Percentiles rank a stretch among this genome's conserved stretches.
phyloP scores from a whole-genome alignment of 2,113 vertebrate species.

The Lophius piscatorius region DNA sequence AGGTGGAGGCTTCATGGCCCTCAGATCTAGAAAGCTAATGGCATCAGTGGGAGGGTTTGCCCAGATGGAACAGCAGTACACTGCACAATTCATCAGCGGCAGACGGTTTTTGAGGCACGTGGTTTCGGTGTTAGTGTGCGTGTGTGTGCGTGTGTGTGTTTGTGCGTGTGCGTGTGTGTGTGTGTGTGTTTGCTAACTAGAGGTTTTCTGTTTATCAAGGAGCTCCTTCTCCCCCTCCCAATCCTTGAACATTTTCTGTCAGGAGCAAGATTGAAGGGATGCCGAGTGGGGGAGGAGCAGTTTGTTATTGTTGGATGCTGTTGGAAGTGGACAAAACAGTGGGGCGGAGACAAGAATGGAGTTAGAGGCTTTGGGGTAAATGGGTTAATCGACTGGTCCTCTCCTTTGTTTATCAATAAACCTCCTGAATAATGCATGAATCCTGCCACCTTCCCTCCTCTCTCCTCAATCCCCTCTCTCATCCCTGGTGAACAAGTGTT shows the following conservation, averaged over 20 bases:
- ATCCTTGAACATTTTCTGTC: constrained; percentile 52
- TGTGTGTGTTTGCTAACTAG: constrained; percentile 34
- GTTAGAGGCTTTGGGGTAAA: constrained; percentile 81
- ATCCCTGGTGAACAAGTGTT: constrained; percentile 85
- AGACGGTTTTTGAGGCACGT: constrained; percentile 13
- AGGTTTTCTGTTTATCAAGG: constrained; percentile 57
- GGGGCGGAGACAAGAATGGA: constrained; percentile 34
- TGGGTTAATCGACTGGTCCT: constrained; percentile 89
- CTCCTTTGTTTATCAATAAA: constrained; percentile 90
- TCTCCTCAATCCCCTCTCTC: constrained; percentile 65
- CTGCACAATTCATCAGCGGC: constrained; percentile 62
- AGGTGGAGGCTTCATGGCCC: constrained; percentile 59
- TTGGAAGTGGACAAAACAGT: constrained; percentile 41
- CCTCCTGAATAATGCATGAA: constrained; percentile 89
- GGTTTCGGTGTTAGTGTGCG: too few species aligned
- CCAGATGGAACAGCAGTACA: constrained; percentile 55
- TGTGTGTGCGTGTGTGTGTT: constrained; percentile 3
- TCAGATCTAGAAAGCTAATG: constrained; percentile 77
- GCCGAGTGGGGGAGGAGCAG: constrained; percentile 21
- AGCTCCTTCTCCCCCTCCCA: constrained; percentile 9
- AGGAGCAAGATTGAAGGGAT: constrained; percentile 34
- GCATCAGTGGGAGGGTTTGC: constrained; percentile 67
- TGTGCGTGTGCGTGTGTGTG: not conserved
- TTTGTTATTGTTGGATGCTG: constrained; percentile 38
- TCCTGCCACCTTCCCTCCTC: constrained; percentile 42